phyloP scores from a whole-genome alignment of 2,113 vertebrate species.

The Xenopus borealis region DNA sequence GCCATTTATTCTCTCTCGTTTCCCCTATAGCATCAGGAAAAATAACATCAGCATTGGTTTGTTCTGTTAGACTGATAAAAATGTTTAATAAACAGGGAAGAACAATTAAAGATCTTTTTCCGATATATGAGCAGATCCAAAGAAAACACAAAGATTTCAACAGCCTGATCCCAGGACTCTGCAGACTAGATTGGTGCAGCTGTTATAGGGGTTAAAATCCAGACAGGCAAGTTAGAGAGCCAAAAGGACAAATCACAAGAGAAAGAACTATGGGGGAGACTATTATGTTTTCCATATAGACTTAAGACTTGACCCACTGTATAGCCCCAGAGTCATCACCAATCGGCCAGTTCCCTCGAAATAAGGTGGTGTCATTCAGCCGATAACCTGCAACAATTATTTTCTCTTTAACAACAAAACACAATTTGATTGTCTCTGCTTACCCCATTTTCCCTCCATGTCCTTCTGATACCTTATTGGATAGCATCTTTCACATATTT shows the following conservation, averaged over 20 bases:
- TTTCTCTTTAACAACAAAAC: not conserved
- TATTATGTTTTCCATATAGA: slow-evolving; percentile 4
- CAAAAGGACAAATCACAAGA: slow-evolving; percentile 1
- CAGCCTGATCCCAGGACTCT: slow-evolving; percentile 12
- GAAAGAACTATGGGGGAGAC: not conserved
- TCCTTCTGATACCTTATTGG: slow-evolving; percentile 12
- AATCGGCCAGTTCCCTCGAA: not conserved
- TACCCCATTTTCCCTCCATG: slow-evolving; percentile 12
- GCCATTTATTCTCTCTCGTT: not conserved
- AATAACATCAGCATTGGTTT: too few relatives aligned
- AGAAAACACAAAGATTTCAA: not conserved
- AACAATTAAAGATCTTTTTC: not conserved
- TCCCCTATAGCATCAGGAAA: too few relatives aligned
- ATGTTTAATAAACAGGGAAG: too few relatives aligned
- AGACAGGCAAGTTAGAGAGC: slow-evolving; percentile 21
- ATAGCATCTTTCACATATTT: slow-evolving; percentile 26
- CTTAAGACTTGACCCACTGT: not conserved
- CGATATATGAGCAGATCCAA: not conserved
- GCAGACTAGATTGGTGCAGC: slow-evolving; percentile 10
- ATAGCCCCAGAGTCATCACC: not conserved
- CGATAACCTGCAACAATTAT: not conserved
- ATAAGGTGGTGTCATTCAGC: slow-evolving; percentile 5
- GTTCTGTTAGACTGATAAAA: too few relatives aligned
- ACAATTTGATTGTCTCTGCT: not conserved
- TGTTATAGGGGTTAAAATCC: slow-evolving; percentile 23